Evolutionary conservation across 2,797 vertebrate genomes (phyloP).

Genomic region (Momotus momota): DNA sequence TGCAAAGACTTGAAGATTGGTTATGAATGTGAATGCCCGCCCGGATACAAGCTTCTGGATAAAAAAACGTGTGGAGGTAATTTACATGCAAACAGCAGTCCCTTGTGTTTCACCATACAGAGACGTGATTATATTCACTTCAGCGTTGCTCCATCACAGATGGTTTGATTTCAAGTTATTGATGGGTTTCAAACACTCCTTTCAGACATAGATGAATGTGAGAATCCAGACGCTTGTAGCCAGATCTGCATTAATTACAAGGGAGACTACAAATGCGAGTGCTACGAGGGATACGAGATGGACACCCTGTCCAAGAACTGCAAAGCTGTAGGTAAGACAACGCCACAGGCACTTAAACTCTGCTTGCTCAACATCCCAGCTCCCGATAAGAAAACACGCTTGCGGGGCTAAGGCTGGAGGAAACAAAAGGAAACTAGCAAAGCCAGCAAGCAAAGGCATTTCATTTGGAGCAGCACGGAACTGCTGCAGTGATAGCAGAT

Average conservation of each 20-base stretch:
- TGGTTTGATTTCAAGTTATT: conserved; percentile 73
- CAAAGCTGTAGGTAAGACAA: conserved; percentile 93
- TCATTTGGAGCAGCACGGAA: background rate
- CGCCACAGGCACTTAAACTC: background rate
- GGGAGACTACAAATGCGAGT: conserved; percentile 98
- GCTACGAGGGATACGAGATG: conserved; percentile 97
- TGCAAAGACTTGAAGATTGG: conserved; percentile 93
- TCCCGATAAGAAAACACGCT: background rate
- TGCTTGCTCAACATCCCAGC: conserved; percentile 32
- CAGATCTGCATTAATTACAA: conserved; percentile 99
- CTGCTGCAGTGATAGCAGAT: conserved; percentile 57
- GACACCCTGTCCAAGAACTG: conserved; percentile 94
- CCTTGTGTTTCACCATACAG: conserved; percentile 60
- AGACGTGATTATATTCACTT: conserved; percentile 60
- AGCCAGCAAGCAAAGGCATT: background rate
- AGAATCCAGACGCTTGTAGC: conserved; percentile 95
- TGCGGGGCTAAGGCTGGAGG: background rate
- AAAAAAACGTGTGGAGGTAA: conserved; percentile 98
- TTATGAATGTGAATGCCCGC: conserved; percentile 93
- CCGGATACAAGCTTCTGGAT: conserved; percentile 94
- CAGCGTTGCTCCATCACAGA: conserved; percentile 64
- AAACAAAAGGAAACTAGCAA: conserved; percentile 43
- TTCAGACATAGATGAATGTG: conserved; percentile 97
- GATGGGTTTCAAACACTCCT: conserved; percentile 74
- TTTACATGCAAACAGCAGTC: conserved; percentile 71